Evolutionary conservation across 2,888 invertebrate species (phyloP).

Genomic region (Acleris literana): DNA sequence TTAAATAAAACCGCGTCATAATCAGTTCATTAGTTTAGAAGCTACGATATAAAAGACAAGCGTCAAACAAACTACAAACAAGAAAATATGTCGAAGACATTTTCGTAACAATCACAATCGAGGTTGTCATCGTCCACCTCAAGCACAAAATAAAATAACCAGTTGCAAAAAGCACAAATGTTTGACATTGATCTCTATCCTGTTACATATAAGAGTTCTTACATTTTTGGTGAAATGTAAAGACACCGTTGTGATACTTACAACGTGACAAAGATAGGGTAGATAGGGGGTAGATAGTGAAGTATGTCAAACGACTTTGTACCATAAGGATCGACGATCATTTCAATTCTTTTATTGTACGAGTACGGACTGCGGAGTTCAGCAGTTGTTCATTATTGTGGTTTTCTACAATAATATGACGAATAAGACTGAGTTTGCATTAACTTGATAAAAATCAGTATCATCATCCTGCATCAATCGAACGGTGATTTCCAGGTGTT

Average conservation of each 20-base stretch:
- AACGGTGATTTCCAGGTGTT: too few species aligned
- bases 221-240: constrained; percentile 3
- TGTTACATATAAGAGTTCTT: background rate
- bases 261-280: constrained; percentile 20
- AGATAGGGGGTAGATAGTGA: constrained; percentile 2
- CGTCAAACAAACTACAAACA: background rate
- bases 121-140: constrained; percentile 9
- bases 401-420: background rate
- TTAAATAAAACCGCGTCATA: too few species aligned
- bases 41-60: too few species aligned
- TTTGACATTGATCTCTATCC: background rate
- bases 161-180: background rate
- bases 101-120: constrained; percentile 2
- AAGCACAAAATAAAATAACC: constrained; percentile 3
- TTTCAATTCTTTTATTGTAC: background rate
- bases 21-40: too few species aligned
- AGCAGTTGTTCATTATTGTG: background rate
- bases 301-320: background rate
- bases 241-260: constrained; percentile 12
- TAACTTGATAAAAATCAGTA: too few species aligned
- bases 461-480: too few species aligned
- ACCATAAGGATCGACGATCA: background rate
- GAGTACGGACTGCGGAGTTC: too few species aligned
- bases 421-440: too few species aligned
- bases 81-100: background rate